Percentiles rank a stretch among this genome's conserved stretches.
Conservation (phyloP, 2,113 vertebrate species). For the Vombatus ursinus region DNA sequence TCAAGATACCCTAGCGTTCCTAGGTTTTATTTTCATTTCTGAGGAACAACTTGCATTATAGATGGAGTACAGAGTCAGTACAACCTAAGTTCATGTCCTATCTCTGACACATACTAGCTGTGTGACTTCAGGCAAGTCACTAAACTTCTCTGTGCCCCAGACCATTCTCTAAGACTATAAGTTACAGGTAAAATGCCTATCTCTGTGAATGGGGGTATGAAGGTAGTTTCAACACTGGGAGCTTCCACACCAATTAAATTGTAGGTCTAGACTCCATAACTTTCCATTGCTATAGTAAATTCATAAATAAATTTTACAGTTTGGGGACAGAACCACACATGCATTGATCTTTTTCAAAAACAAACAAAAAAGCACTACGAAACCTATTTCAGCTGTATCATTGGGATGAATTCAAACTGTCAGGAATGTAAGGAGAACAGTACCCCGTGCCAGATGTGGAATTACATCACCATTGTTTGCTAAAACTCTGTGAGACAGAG, state of each 20-base stretch:
- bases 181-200: not conserved
- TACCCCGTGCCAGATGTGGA: not conserved
- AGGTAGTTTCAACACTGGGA: not conserved
- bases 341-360: not conserved
- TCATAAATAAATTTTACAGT: not conserved
- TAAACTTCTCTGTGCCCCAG: not conserved
- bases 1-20: not conserved
- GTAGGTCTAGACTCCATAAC: not conserved
- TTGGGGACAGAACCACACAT: not conserved
- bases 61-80: not conserved
- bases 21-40: not conserved
- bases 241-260: not conserved
- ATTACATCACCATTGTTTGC: not conserved
- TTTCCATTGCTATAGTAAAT: not conserved
- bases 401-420: not conserved
- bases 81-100: not conserved
- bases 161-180: not conserved
- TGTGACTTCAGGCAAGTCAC: not conserved
- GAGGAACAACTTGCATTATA: not conserved
- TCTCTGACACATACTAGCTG: not conserved
- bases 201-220: not conserved
- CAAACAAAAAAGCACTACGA: not conserved
- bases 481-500: not conserved
- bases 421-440: not conserved
- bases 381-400: not conserved